Percentiles rank a stretch among this genome's conserved stretches.
Evolutionary conservation across 2,888 invertebrate species (phyloP).

Genomic region (Dryobotodes eremita): DNA sequence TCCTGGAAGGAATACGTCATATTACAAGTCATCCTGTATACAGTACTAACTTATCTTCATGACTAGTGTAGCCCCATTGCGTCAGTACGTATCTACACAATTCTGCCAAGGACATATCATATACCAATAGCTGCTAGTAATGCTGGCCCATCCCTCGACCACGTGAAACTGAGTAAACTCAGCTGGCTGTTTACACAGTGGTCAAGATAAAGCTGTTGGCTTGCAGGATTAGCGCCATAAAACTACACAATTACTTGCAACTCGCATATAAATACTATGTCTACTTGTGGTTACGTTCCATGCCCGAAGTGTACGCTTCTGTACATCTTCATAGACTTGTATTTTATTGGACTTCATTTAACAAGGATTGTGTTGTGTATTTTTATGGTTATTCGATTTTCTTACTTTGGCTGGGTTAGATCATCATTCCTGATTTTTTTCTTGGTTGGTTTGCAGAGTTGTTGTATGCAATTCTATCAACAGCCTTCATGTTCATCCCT

Average conservation of each 20-base stretch:
- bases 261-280: conserved; percentile 3
- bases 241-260: conserved; percentile 34
- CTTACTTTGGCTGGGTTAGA: background rate
- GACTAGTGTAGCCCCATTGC: background rate
- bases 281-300: conserved; percentile 18
- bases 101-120: conserved; percentile 4
- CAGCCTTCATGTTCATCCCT: background rate
- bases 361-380: background rate
- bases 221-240: conserved; percentile 36
- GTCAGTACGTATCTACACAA: background rate
- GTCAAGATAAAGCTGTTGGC: conserved; percentile 46
- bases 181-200: conserved; percentile 40
- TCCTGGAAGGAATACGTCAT: too few relatives aligned
- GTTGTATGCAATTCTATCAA: background rate
- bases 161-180: conserved; percentile 11
- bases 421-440: background rate
- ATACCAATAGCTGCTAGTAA: background rate
- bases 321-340: conserved; percentile 6
- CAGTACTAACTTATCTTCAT: background rate
- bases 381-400: conserved; percentile 14
- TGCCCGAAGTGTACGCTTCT: conserved; percentile 7
- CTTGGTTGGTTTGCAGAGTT: background rate
- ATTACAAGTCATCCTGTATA: too few relatives aligned
- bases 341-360: conserved; percentile 21
- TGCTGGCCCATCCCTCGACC: background rate